Percentiles rank a stretch among this genome's conserved stretches.
phyloP scores from a whole-genome alignment of 1,140 invertebrate species.

The Drosophila asahinai region DNA sequence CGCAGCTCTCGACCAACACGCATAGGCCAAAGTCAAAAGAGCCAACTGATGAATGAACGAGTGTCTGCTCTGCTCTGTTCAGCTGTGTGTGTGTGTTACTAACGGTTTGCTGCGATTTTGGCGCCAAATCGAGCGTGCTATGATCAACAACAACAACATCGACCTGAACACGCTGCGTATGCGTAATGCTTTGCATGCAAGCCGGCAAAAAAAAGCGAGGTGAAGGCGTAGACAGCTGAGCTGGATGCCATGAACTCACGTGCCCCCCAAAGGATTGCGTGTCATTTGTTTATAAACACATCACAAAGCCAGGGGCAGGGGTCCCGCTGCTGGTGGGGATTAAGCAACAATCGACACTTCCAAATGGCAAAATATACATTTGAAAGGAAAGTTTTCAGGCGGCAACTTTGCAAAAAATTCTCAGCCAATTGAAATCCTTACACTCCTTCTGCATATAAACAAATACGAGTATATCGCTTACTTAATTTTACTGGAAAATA shows the following conservation, averaged over 20 bases:
- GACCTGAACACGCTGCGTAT: constrained; percentile 67
- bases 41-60: constrained; percentile 67
- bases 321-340: constrained; percentile 10
- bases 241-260: constrained; percentile 46
- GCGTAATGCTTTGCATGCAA: constrained; percentile 73
- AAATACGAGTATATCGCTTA: not conserved
- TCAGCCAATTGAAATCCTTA: constrained; percentile 17
- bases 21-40: constrained; percentile 61
- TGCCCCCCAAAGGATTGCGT: constrained; percentile 75
- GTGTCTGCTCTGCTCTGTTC: constrained; percentile 43
- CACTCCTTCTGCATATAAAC: not conserved
- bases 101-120: constrained; percentile 66
- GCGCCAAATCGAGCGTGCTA: constrained; percentile 77
- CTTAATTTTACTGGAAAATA: too few species aligned
- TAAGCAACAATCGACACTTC: constrained; percentile 48
- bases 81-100: constrained; percentile 26
- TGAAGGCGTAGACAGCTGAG: constrained; percentile 41
- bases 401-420: not conserved
- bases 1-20: constrained; percentile 68
- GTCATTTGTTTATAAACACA: constrained; percentile 82
- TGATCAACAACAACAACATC: constrained; percentile 49
- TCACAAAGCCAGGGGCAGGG: constrained; percentile 27
- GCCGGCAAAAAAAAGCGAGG: constrained; percentile 16
- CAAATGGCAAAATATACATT: constrained; percentile 15
- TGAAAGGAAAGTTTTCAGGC: constrained; percentile 22